Evolutionary conservation across 2,888 invertebrate species (phyloP).

Genomic region (Agriopis marginaria): DNA sequence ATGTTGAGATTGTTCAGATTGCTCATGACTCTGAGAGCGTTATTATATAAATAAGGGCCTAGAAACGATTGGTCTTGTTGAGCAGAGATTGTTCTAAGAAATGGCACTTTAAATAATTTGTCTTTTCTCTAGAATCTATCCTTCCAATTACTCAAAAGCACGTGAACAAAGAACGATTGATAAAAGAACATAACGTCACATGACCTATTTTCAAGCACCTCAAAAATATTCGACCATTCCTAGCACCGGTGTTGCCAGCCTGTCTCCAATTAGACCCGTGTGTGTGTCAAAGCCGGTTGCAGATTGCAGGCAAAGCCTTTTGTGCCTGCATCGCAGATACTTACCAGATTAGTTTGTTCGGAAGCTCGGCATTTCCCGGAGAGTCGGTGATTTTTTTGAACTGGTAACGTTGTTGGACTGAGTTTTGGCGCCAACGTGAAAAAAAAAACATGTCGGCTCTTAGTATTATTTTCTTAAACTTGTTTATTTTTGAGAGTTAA

Average conservation of each 20-base stretch:
- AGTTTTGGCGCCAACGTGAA: no score
- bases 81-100: no score
- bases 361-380: constrained; percentile 7
- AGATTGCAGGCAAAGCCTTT: constrained; percentile 45
- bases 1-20: no score
- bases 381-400: constrained; percentile 7
- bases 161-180: constrained; percentile 14
- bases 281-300: constrained; percentile 50
- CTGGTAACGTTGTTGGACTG: constrained; percentile 2
- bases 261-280: constrained; percentile 54
- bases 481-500: no score
- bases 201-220: constrained; percentile 22
- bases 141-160: background rate
- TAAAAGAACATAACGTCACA: constrained; percentile 13
- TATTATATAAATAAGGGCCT: no score
- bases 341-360: constrained; percentile 38
- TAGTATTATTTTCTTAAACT: no score
- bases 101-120: no score
- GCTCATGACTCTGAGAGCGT: no score
- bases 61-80: no score
- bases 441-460: no score
- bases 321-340: constrained; percentile 43
- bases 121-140: no score
- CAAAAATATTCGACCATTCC: constrained; percentile 27
- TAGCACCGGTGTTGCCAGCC: constrained; percentile 16